Evolutionary conservation across 2,888 invertebrate species (phyloP).

Genomic region (Epistrophe eligans): DNA sequence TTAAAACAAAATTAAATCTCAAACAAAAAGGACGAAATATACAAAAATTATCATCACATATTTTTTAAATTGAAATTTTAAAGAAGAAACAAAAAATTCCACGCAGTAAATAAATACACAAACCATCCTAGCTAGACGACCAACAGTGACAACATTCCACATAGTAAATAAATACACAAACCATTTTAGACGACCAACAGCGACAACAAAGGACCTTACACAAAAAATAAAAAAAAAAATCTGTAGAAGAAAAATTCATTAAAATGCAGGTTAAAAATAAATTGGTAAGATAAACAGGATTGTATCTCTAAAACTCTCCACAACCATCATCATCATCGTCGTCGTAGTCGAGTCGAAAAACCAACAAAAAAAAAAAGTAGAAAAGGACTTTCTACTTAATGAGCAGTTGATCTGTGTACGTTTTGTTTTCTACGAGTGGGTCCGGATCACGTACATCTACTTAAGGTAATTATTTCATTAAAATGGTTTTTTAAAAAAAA

Average conservation of each 20-base stretch:
- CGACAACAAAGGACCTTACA: neutral
- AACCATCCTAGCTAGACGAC: neutral
- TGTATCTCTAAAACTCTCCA: slow-evolving; percentile 15
- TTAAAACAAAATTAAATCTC: slow-evolving; percentile 43
- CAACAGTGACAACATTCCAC: neutral
- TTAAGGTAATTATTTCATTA: slow-evolving; percentile 76
- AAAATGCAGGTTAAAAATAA: slow-evolving; percentile 66
- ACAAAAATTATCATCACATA: slow-evolving; percentile 33
- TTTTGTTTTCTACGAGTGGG: slow-evolving; percentile 40
- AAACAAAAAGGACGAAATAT: slow-evolving; percentile 1
- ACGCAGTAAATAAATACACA: neutral
- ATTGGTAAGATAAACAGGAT: slow-evolving; percentile 65
- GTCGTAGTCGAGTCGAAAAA: neutral
- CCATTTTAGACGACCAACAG: neutral
- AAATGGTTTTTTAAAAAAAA: slow-evolving; percentile 62
- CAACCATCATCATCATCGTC: neutral
- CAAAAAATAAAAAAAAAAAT: neutral
- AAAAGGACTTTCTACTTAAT: slow-evolving; percentile 33
- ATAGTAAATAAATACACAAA: neutral
- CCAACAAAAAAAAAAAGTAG: neutral
- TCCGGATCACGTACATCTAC: slow-evolving; percentile 73
- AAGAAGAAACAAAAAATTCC: neutral
- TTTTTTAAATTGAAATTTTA: slow-evolving; percentile 34
- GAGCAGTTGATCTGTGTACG: slow-evolving; percentile 17
- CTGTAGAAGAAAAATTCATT: slow-evolving; percentile 58